Conservation (phyloP, 2,797 vertebrate genomes). For the Crenuchus spilurus region DNA sequence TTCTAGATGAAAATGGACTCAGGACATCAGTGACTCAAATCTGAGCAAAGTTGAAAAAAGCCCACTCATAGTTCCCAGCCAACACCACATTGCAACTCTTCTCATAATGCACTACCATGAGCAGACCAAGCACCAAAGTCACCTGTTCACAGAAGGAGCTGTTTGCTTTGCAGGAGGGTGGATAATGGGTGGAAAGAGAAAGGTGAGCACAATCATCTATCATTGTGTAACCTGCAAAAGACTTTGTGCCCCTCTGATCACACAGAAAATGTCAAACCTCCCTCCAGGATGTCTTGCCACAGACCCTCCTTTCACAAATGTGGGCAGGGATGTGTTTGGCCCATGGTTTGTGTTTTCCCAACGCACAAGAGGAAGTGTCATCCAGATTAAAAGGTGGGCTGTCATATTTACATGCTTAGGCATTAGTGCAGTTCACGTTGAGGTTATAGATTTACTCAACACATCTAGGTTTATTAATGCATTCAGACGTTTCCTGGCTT, state of each 20-base stretch:
- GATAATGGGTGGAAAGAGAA: constrained; percentile 28
- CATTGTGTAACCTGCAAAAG: constrained; percentile 36
- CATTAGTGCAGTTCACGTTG: constrained; percentile 19
- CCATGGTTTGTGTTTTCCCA: constrained; percentile 25
- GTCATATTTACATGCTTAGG: too few relatives aligned
- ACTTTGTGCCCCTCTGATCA: neutral
- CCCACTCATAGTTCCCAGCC: too few relatives aligned
- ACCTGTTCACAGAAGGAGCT: constrained; percentile 6
- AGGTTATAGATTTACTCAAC: constrained; percentile 18
- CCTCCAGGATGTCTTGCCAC: constrained; percentile 15
- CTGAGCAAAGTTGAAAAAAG: too few relatives aligned
- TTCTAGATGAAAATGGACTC: too few relatives aligned
- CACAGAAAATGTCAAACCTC: constrained; percentile 39
- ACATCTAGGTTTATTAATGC: neutral
- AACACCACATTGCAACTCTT: neutral
- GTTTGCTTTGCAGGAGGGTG: constrained; percentile 13
- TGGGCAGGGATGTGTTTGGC: constrained; percentile 32
- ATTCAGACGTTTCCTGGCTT: constrained; percentile 1
- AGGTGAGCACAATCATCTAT: constrained; percentile 18
- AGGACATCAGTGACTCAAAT: too few relatives aligned
- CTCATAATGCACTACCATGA: neutral
- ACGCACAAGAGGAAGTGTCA: constrained; percentile 27
- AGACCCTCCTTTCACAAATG: constrained; percentile 27
- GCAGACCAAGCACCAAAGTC: neutral
- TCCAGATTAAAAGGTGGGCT: constrained; percentile 31